Conservation (phyloP, 2,113 vertebrate genomes). For the Guaruba guarouba region DNA sequence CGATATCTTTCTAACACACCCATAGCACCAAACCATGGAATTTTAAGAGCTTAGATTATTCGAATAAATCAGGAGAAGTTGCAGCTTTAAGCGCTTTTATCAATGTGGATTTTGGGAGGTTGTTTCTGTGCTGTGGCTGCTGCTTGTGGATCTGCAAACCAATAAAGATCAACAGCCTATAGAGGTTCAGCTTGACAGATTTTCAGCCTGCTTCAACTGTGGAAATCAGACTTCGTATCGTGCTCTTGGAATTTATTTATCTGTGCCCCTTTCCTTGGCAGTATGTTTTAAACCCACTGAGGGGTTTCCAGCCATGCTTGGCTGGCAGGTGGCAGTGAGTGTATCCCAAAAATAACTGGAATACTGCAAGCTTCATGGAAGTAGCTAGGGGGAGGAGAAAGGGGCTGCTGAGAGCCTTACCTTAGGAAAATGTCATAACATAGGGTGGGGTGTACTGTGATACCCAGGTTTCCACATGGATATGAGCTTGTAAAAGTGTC, state of each 20-base stretch:
- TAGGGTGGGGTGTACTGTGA: not conserved
- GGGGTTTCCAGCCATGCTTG: not conserved
- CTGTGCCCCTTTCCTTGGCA: not conserved
- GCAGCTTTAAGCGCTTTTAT: not conserved
- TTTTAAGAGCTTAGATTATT: not conserved
- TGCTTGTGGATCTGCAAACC: not conserved
- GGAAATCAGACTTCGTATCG: not conserved
- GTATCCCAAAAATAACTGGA: not conserved
- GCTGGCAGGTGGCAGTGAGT: rapidly evolving
- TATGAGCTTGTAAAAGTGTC: not conserved
- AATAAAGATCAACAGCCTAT: not conserved
- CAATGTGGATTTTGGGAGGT: rapidly evolving
- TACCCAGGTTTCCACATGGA: not conserved
- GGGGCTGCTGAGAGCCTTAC: not conserved
- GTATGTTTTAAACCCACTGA: not conserved
- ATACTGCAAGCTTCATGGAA: not conserved
- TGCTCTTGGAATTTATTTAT: not conserved
- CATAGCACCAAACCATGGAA: not conserved
- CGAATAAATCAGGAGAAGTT: not conserved
- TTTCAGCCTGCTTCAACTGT: not conserved
- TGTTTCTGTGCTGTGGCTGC: not conserved
- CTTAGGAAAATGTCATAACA: not conserved
- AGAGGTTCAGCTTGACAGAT: not conserved
- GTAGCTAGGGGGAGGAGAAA: not conserved
- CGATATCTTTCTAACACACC: not conserved